These are phyloP conservation scores for Triplophysa bombifrons DNA, from an alignment of 2,797 vertebrate species.

Conservation along the genomic window DNA sequence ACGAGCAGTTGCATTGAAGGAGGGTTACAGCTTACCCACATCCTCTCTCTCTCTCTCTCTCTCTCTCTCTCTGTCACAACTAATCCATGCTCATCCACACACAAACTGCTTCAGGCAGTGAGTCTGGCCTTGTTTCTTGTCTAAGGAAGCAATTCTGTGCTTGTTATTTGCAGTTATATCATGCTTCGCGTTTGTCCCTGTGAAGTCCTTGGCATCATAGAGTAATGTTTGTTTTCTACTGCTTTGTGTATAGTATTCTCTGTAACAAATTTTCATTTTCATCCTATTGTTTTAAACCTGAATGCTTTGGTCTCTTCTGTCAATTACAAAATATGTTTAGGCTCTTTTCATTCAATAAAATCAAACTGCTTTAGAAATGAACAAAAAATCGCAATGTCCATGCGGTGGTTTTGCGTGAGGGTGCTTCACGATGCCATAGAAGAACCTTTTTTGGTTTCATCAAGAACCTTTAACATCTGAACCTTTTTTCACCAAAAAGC, in stretches of 20 bases:
- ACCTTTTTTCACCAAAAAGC: no score
- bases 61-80: neutral
- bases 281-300: no score
- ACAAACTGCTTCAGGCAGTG: conserved; percentile 20
- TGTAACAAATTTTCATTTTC: neutral
- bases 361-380: no score
- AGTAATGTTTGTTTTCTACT: neutral
- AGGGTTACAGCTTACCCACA: no score
- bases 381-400: no score
- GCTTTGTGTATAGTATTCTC: neutral
- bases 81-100: neutral
- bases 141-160: neutral
- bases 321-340: neutral
- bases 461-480: no score
- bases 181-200: neutral
- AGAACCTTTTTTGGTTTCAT: no score
- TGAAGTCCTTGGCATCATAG: neutral
- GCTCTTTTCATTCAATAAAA: neutral
- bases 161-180: conserved; percentile 1
- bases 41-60: no score
- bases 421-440: no score
- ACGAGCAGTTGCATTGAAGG: no score
- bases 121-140: neutral
- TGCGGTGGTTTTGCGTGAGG: no score
- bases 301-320: neutral